Base-by-base conservation (phyloP, 2,888 invertebrate genomes). In the Mimumesa dahlbomi region DNA sequence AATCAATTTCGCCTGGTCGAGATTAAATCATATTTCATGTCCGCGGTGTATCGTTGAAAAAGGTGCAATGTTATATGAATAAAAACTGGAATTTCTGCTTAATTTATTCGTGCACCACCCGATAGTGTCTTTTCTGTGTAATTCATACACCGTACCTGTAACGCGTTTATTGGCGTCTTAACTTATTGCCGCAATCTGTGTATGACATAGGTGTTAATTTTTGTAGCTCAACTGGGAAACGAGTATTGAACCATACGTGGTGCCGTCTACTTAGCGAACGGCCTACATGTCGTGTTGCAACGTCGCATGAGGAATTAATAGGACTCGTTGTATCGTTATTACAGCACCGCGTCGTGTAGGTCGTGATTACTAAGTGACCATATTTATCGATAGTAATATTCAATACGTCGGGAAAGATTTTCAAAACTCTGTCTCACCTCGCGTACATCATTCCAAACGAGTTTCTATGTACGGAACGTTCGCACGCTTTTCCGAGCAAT, bases 221-320 rank as follows among this genome's bases (percentile, higher is more conserved):
- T 72, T 71, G 16, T 9, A 43, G 42, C 43, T 31, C 21, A 48
- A 50, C 22, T 49, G 49, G 6, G 21, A 19, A 38, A 71, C 42
- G 29, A 36, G 50, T 71, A 64, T 63, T 58, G 53, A 58, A 58
- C 45, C 19, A 16, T 58, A 53, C 57, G 53, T 57, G 53, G 57
- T 42, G 4, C 14, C 40, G 52, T 11, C 52, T 43, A 52, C 49
- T 40, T 54, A 49, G 25, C 38, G 43, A 31, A 9, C 70, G 45
- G 48, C 73, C 66, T 72, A 75, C 75, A 58, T 45, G 66, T 52
- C 38, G 25, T 75, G 75, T 75, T 59, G 71, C 64, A 75, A 75
- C 64, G 57, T 59, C 49, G 42, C 43, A 46, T 18, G 42, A 48
- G 43, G 57, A 63, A 75, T 70, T 69, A 66, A 59, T 69, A 58